Conservation (phyloP, 2,113 vertebrate genomes). For the Odocoileus virginianus region DNA sequence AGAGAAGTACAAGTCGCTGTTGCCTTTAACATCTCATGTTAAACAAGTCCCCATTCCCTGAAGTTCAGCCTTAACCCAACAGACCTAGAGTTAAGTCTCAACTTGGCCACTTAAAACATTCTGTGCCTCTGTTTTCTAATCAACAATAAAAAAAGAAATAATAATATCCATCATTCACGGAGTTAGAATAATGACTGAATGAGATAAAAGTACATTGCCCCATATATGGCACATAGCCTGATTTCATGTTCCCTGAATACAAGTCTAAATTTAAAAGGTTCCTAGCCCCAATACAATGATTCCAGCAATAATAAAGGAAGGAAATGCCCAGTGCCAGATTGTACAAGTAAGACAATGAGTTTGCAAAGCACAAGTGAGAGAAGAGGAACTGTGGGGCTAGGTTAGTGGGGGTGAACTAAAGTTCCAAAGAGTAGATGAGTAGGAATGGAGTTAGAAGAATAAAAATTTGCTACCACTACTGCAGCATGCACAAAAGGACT, state of each 20-base stretch:
- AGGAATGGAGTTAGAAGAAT: neutral
- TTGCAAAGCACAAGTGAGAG: neutral
- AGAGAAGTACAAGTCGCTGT: neutral
- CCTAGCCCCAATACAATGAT: neutral
- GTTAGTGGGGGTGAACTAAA: neutral
- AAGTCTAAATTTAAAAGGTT: neutral
- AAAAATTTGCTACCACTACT: neutral
- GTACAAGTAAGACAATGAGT: neutral
- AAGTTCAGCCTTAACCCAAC: neutral
- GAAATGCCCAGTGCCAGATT: neutral
- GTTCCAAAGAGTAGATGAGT: neutral
- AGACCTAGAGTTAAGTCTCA: neutral
- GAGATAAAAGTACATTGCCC: neutral
- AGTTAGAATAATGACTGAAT: slow-evolving; percentile 21
- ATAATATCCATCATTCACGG: neutral
- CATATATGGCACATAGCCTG: neutral
- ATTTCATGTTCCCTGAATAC: neutral
- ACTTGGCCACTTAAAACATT: neutral
- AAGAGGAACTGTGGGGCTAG: neutral
- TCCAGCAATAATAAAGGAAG: neutral
- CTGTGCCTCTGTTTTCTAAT: neutral
- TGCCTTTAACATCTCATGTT: neutral
- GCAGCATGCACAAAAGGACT: neutral
- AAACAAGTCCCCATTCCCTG: neutral
- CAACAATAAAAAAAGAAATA: neutral